A percentile compares a stretch with the other conserved stretches of the same genome.
phyloP scores from a whole-genome alignment of 2,888 invertebrate genomes.

The Andrena minutula region DNA sequence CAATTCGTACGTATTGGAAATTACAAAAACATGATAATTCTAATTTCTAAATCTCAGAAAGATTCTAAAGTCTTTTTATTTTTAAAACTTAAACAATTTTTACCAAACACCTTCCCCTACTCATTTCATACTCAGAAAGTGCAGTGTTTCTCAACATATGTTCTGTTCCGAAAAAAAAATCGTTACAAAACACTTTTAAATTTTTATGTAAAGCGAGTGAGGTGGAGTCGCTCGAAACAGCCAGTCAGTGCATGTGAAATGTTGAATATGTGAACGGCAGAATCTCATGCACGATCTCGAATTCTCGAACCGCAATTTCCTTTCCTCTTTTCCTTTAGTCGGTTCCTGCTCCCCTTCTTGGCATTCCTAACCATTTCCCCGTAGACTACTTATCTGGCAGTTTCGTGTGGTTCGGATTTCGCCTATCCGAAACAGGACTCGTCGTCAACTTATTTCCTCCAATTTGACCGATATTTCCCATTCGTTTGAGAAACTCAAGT shows the following conservation, averaged over 20 bases:
- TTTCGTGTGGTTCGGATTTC: slow-evolving; percentile 44
- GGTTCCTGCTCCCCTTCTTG: not conserved
- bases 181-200: too few relatives aligned
- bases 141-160: too few relatives aligned
- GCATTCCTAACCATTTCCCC: slow-evolving; percentile 31
- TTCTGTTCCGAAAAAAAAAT: too few relatives aligned
- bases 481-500: not conserved
- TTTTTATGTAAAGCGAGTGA: too few relatives aligned
- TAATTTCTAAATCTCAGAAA: too few relatives aligned
- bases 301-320: slow-evolving; percentile 69
- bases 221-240: too few relatives aligned
- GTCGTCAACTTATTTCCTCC: slow-evolving; percentile 53
- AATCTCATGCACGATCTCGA: slow-evolving; percentile 54
- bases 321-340: slow-evolving; percentile 36
- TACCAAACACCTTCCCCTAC: too few relatives aligned
- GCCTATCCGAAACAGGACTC: slow-evolving; percentile 52
- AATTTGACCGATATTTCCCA: slow-evolving; percentile 39
- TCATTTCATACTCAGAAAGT: too few relatives aligned
- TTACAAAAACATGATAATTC: too few relatives aligned
- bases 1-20: too few relatives aligned
- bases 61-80: too few relatives aligned
- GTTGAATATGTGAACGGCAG: slow-evolving; percentile 58
- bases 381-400: slow-evolving; percentile 47
- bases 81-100: too few relatives aligned
- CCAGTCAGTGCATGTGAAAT: not conserved